Conservation (phyloP, 2,113 vertebrate genomes). For the Apistogramma diplotaenia region DNA sequence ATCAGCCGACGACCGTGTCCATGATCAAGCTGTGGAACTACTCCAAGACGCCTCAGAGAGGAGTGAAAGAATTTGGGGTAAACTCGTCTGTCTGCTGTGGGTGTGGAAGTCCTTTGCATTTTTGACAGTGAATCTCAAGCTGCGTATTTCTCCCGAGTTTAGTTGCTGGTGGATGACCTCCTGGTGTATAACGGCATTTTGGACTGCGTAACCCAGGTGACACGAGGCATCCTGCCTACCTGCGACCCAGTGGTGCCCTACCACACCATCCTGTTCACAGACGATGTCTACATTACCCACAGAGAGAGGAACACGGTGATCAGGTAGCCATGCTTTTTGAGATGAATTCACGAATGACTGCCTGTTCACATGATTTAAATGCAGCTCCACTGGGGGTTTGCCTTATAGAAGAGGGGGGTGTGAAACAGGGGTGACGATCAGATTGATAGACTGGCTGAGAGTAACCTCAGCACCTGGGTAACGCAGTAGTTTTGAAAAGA, state of each 20-base stretch:
- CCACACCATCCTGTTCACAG: constrained; percentile 93
- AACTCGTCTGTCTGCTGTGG: neutral
- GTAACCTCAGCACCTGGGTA: neutral
- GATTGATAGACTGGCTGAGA: neutral
- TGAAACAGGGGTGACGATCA: neutral
- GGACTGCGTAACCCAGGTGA: constrained; percentile 80
- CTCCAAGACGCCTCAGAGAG: constrained; percentile 91
- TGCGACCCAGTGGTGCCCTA: constrained; percentile 85
- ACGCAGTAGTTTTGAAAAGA: constrained; percentile 29
- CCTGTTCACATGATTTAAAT: neutral
- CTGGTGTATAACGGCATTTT: constrained; percentile 94
- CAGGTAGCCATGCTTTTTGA: constrained; percentile 75
- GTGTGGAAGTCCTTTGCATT: neutral
- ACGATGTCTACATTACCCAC: constrained; percentile 77
- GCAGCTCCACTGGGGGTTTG: neutral
- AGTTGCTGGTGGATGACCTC: constrained; percentile 96
- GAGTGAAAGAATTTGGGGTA: constrained; percentile 98
- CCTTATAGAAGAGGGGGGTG: neutral
- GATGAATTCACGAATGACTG: neutral
- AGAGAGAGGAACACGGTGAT: constrained; percentile 83
- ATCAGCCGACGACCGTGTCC: constrained; percentile 90
- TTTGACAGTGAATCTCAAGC: neutral
- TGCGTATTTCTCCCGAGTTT: neutral
- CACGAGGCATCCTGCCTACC: constrained; percentile 88
- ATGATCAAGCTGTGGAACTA: constrained; percentile 99